Base-by-base conservation (phyloP, 2,113 vertebrate genomes). In the Ranitomeya variabilis region DNA sequence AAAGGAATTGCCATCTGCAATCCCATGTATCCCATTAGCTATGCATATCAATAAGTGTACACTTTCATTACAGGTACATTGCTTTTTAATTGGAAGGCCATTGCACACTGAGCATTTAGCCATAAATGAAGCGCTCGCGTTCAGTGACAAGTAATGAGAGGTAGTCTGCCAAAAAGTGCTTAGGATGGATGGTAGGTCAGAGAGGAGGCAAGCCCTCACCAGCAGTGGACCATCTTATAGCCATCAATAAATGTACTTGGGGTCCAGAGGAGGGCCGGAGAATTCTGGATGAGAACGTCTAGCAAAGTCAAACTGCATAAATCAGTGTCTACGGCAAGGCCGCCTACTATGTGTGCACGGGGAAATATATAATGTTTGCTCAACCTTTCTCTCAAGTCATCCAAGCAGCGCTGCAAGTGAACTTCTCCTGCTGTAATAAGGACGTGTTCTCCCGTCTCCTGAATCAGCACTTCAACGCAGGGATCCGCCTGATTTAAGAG, bases 401-500 rank as follows among this genome's bases (percentile, higher is more conserved):
- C 98, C 91, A 99, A 94, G 92, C 98, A 99, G 69, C 98, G 97
- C 69, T 99, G 98, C 21, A 99, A 96, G 90, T 99, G 98, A 90
- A 99, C 97, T 91, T 99, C 98, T 80, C 98, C 98, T 0, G 98
- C 98, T 0, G 98, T 99, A 90, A 99, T 94, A 82, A 99, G 92
- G 73, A 99, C 98, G 4, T 99, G 98, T 85, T 99, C 98, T 76
- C 98, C 98, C 0, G 96, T 98, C 90, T 99, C 98, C 92, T 99
- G 98, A 89, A 99, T 98, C 89, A 99, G 93, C 89, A 99, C 94
- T 84, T 99, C 96, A 7, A 96, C 98, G 80, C 98, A 99, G 0
- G 98, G 97, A 91, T 99, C 98, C 1, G 98, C 98, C 90, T 99
- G 98, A 94, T 99, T 99, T 94, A 99, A 92, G 90, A 99, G 93